Base-by-base conservation (phyloP, 2,797 vertebrate species). In the Onychomys torridus region DNA sequence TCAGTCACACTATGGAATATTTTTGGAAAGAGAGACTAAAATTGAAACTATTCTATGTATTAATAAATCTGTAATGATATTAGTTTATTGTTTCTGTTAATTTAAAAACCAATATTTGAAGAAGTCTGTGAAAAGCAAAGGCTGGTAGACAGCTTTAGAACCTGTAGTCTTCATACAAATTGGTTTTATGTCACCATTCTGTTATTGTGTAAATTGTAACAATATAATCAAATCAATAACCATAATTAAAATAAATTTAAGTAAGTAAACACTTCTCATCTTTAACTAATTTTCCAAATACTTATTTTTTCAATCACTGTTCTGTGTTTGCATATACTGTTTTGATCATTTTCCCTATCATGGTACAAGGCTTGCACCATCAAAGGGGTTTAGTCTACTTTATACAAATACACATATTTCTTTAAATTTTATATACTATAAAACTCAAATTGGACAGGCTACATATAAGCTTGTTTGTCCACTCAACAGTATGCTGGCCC, bases 231-330 rank as follows among this genome's bases (percentile, higher is more conserved):
- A 11, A 83, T 32, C 1, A 29, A 32, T 11, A 52, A 75, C 25
- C 65, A 43, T 43, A 63, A 63, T 89, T 25, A 61, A 92, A 84
- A 61, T 37, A 79, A 78, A 65, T 17, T 71, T 40, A 85, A 93
- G 8, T 59, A 85, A 88, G 19, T 14, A 91, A 76, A 81, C 17
- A 29, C 78, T 79, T 23, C 32, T 57, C 21, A 40, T 71, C 13
- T 82, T 11, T 67, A 84, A 91, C 67, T n/a, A 75, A 32, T 19
- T n/a, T 73, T 57, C 65, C 34, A 75, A 78, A 84, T 5, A 46
- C 49, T 19, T 92, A 6, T 87, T 67, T 69, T 49, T 81, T 67
- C 23, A 27, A 57, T 1, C 6, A 77, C 76, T 34, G 2, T 55
- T 90, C 49, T 40, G 40, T 55, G 49, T 89, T 79, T 40, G n/a